phyloP scores from a whole-genome alignment of 2,113 vertebrate genomes.

The Sorex fumeus region DNA sequence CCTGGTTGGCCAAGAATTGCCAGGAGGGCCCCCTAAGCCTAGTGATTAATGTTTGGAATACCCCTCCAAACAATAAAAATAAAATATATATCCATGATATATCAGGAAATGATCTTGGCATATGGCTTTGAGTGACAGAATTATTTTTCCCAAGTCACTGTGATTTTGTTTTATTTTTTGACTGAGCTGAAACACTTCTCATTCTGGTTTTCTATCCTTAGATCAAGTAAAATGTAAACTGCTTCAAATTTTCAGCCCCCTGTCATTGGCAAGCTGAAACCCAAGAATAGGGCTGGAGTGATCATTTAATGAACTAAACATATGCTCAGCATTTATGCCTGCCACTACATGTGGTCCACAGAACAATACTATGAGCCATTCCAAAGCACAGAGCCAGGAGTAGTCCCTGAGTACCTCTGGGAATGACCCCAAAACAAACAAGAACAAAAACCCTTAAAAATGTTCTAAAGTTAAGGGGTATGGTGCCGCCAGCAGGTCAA shows the following conservation, averaged over 20 bases:
- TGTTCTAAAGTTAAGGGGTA: not conserved
- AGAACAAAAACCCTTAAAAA: not conserved
- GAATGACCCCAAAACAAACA: too few relatives aligned
- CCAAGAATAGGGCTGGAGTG: not conserved
- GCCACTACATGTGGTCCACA: too few relatives aligned
- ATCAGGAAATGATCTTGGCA: slow-evolving; percentile 23
- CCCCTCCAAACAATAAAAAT: not conserved
- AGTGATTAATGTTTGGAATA: too few relatives aligned
- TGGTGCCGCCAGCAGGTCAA: too few relatives aligned
- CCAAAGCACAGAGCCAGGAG: too few relatives aligned
- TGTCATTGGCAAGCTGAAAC: not conserved
- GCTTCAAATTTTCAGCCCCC: not conserved
- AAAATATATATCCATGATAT: slow-evolving; percentile 8
- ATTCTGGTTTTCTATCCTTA: not conserved
- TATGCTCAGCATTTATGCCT: too few relatives aligned
- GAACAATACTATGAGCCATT: too few relatives aligned
- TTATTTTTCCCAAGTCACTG: not conserved
- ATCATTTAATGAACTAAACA: too few relatives aligned
- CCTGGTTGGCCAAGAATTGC: too few relatives aligned
- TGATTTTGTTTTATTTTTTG: not conserved
- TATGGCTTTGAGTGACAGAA: not conserved
- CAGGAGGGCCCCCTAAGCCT: too few relatives aligned
- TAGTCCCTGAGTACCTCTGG: too few relatives aligned
- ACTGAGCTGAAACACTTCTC: not conserved
- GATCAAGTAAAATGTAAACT: not conserved